phyloP scores from a whole-genome alignment of 2,888 invertebrate genomes.

The Cephalotes varians region DNA sequence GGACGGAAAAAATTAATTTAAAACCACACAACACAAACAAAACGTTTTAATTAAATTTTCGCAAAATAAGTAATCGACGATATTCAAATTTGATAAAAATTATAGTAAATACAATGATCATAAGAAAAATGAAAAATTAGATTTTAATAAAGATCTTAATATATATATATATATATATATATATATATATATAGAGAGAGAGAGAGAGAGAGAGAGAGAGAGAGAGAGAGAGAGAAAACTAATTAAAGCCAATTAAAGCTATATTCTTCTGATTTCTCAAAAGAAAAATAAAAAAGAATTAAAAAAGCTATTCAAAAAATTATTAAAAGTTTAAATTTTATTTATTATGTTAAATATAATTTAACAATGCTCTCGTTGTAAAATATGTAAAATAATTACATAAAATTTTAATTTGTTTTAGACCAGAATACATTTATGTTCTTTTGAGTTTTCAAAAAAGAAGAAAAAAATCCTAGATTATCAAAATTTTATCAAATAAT shows the following conservation, averaged over 20 bases:
- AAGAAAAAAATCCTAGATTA: background rate
- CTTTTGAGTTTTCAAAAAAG: background rate
- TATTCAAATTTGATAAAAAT: background rate
- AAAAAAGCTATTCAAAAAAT: too few species aligned
- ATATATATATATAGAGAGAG: too few species aligned
- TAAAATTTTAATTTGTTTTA: background rate
- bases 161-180: too few species aligned
- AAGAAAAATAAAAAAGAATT: too few species aligned
- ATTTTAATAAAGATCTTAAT: background rate
- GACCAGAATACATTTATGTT: background rate
- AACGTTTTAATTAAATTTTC: constrained; percentile 23
- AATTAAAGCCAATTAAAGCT: too few species aligned
- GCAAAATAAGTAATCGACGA: background rate
- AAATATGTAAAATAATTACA: background rate
- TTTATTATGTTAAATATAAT: too few species aligned
- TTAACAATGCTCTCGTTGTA: too few species aligned
- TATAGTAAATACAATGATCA: background rate
- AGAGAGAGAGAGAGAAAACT: too few species aligned
- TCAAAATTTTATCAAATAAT: background rate
- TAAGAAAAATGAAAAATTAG: background rate
- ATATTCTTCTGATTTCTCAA: too few species aligned
- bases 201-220: too few species aligned
- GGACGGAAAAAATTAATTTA: background rate
- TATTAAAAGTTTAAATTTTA: too few species aligned
- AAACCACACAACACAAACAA: too few species aligned